Conservation (phyloP, 1,140 invertebrate genomes). For the Mercenaria mercenaria region DNA sequence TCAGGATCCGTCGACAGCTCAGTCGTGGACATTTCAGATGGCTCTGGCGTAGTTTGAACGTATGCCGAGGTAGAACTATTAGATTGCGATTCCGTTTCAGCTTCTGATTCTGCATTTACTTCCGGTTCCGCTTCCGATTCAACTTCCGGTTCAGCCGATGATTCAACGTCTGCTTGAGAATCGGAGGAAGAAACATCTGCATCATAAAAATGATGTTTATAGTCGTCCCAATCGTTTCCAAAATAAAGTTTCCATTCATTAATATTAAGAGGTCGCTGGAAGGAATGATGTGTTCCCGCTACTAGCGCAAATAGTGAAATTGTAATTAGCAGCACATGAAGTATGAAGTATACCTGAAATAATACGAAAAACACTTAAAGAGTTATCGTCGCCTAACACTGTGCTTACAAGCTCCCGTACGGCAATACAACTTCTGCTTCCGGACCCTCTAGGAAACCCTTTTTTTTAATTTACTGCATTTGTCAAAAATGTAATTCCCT, state of each 20-base stretch:
- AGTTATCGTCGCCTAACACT: neutral
- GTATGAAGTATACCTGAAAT: conserved; percentile 49
- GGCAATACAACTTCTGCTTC: neutral
- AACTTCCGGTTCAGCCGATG: neutral
- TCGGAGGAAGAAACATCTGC: neutral
- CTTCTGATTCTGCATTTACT: conserved; percentile 73
- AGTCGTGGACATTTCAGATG: neutral
- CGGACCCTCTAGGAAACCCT: too few relatives aligned
- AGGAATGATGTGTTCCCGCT: conserved; percentile 40
- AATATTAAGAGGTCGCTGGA: conserved; percentile 30
- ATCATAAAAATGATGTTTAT: conserved; percentile 28
- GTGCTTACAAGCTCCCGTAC: neutral
- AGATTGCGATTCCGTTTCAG: conserved; percentile 80
- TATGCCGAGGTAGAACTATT: neutral
- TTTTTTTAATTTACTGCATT: neutral
- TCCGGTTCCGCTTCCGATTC: conserved; percentile 5
- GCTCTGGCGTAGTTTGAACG: neutral
- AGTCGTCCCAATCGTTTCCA: conserved; percentile 33
- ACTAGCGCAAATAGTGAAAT: conserved; percentile 45
- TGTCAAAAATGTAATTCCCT: neutral
- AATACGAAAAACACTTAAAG: neutral
- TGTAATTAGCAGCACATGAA: neutral
- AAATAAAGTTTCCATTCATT: conserved; percentile 51
- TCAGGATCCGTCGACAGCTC: neutral
- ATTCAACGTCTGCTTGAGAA: neutral